phyloP scores from a whole-genome alignment of 2,797 vertebrate genomes.

The Sebastes hubbsi region DNA sequence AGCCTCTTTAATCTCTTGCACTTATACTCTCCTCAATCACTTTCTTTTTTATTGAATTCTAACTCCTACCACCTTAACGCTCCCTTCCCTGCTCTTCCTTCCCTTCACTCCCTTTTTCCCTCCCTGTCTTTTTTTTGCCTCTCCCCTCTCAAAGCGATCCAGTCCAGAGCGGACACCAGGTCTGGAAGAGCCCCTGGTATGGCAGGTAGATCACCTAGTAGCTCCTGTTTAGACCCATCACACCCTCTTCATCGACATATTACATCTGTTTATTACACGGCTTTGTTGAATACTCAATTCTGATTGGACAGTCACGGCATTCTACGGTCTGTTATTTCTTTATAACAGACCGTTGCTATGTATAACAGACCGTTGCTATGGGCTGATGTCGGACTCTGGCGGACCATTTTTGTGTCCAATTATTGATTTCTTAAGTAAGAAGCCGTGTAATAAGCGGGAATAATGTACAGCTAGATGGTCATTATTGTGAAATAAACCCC shows the following conservation, averaged over 20 bases:
- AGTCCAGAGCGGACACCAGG: conserved; percentile 74
- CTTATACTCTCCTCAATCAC: not conserved
- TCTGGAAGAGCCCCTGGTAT: conserved; percentile 74
- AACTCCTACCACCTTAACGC: conserved; percentile 2
- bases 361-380: too few relatives aligned
- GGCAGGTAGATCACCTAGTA: conserved; percentile 74
- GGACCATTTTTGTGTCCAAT: too few relatives aligned
- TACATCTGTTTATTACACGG: not conserved
- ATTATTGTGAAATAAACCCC: too few relatives aligned
- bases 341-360: too few relatives aligned
- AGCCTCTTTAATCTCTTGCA: not conserved
- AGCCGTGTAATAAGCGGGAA: too few relatives aligned
- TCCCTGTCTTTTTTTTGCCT: not conserved
- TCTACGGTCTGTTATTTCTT: too few relatives aligned
- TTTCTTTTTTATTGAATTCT: not conserved
- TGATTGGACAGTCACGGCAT: too few relatives aligned
- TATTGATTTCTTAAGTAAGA: too few relatives aligned
- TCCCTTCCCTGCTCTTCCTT: conserved; percentile 10
- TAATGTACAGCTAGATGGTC: too few relatives aligned
- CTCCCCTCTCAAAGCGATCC: conserved; percentile 68
- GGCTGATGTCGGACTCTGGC: too few relatives aligned
- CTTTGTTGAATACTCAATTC: too few relatives aligned
- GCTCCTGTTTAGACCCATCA: conserved; percentile 35
- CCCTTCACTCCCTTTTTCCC: not conserved
- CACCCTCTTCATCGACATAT: conserved; percentile 15